phyloP scores from a whole-genome alignment of 2,113 vertebrate species.

The Vidua chalybeata region DNA sequence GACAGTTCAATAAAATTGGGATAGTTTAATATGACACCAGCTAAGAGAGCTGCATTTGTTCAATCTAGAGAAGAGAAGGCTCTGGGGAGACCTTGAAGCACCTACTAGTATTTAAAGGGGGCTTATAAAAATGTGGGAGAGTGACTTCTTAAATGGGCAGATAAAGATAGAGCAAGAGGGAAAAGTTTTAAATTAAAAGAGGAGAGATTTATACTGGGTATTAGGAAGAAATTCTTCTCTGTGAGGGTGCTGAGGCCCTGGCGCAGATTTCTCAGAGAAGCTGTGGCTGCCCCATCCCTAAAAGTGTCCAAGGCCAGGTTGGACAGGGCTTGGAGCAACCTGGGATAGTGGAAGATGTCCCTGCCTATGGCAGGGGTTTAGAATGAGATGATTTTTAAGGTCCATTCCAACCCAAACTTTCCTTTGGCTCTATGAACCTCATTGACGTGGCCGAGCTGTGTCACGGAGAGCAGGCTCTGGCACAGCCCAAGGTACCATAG shows the following conservation, averaged over 20 bases:
- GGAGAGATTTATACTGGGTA: background rate
- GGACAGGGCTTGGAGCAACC: accelerated
- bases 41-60: background rate
- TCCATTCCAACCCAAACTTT: background rate
- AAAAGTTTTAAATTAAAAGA: background rate
- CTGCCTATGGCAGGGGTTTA: background rate
- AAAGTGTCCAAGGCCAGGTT: background rate
- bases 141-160: background rate
- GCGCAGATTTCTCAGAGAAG: background rate
- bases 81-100: background rate
- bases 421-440: background rate
- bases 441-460: background rate
- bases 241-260: accelerated
- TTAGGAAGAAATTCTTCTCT: background rate
- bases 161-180: background rate
- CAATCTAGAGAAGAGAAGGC: background rate
- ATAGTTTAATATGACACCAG: background rate
- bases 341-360: background rate
- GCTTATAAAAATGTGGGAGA: background rate
- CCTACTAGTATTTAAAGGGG: background rate
- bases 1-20: background rate
- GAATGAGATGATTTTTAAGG: no score
- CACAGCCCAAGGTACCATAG: background rate
- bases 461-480: accelerated
- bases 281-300: background rate